Evolutionary conservation across 2,888 invertebrate species (phyloP).

Genomic region (Lamproptera curius): DNA sequence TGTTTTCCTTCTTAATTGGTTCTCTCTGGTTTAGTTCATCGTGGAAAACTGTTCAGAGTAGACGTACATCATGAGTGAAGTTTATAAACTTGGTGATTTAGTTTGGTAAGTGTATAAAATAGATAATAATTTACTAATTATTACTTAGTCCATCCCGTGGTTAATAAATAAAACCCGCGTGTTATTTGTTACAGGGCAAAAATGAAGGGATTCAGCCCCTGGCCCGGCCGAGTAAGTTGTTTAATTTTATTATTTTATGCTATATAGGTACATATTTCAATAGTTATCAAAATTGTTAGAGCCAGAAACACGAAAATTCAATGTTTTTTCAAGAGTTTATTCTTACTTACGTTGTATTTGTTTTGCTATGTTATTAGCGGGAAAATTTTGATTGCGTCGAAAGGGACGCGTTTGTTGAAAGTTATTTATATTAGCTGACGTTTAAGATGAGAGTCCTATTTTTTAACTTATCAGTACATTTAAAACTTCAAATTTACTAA

Average conservation of each 20-base stretch:
- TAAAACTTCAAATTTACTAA: too few relatives aligned
- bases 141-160: conserved; percentile 27
- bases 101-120: conserved; percentile 42
- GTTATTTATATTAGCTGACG: neutral
- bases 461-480: too few relatives aligned
- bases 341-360: conserved; percentile 17
- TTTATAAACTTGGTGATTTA: conserved; percentile 74
- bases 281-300: too few relatives aligned
- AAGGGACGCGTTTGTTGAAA: conserved; percentile 5
- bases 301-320: too few relatives aligned
- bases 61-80: conserved; percentile 62
- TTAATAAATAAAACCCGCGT: conserved; percentile 16
- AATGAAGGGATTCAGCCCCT: conserved; percentile 98
- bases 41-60: conserved; percentile 46
- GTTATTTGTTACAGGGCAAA: conserved; percentile 89
- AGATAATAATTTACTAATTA: conserved; percentile 23
- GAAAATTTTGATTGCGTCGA: conserved; percentile 24
- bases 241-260: conserved; percentile 45
- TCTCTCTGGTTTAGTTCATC: conserved; percentile 64
- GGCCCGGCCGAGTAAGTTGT: conserved; percentile 96
- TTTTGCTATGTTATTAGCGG: conserved; percentile 23
- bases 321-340: too few relatives aligned
- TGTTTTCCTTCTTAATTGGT: conserved; percentile 30
- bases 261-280: too few relatives aligned
- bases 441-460: neutral